These are phyloP conservation scores for Tromatobia lineatoria DNA, from an alignment of 2,888 invertebrate species.

Conservation along the genomic window DNA sequence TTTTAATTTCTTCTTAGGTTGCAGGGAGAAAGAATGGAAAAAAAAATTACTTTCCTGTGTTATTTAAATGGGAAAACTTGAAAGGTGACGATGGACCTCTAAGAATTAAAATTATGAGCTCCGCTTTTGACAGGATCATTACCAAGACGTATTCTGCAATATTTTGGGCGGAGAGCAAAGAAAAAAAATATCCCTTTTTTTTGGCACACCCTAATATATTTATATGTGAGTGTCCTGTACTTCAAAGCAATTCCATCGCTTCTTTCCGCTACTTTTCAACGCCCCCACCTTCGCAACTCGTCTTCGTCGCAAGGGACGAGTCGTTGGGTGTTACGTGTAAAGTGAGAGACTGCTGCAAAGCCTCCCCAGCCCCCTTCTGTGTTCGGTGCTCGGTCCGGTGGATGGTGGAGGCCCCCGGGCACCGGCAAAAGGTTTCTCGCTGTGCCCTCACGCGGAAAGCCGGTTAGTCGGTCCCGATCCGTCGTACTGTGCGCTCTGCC, in stretches of 20 bases:
- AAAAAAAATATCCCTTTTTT: too few relatives aligned
- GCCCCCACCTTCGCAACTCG: slow-evolving; percentile 2
- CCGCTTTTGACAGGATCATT: too few relatives aligned
- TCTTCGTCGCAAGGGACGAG: slow-evolving; percentile 24
- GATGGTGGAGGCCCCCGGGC: slow-evolving; percentile 58
- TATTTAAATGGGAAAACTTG: too few relatives aligned
- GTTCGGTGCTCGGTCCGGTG: slow-evolving; percentile 63
- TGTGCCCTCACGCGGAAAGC: slow-evolving; percentile 80
- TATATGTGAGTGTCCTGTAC: too few relatives aligned
- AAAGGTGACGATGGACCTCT: too few relatives aligned
- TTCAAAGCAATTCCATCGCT: background rate
- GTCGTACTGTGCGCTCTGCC: slow-evolving; percentile 69
- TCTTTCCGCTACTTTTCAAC: slow-evolving; percentile 3
- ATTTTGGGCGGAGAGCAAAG: too few relatives aligned
- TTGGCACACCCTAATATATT: too few relatives aligned
- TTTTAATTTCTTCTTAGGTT: too few relatives aligned
- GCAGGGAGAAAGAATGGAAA: too few relatives aligned
- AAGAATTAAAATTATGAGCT: too few relatives aligned
- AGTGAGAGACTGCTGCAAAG: slow-evolving; percentile 1
- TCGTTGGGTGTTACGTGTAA: slow-evolving; percentile 26
- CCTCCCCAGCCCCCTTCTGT: slow-evolving; percentile 18
- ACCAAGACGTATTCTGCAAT: too few relatives aligned
- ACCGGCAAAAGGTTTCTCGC: slow-evolving; percentile 67
- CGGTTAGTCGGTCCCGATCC: slow-evolving; percentile 82
- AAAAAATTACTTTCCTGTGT: too few relatives aligned